Evolutionary conservation across 2,113 vertebrate genomes (phyloP).

Genomic region (Gymnogyps californianus): DNA sequence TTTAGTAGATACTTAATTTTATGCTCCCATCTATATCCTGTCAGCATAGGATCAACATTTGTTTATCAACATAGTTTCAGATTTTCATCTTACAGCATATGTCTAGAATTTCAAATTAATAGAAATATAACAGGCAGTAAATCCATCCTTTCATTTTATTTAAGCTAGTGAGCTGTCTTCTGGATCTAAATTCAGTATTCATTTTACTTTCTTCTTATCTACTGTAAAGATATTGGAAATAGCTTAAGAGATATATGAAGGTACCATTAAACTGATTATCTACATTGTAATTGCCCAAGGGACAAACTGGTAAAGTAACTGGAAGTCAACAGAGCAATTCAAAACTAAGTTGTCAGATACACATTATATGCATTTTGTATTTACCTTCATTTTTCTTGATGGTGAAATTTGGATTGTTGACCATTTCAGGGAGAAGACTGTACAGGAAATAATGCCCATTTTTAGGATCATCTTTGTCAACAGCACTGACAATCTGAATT

Average conservation of each 20-base stretch:
- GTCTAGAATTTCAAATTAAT: constrained; percentile 7
- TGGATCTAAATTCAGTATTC: background rate
- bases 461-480: constrained; percentile 94
- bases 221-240: background rate
- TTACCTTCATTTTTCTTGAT: constrained; percentile 96
- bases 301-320: background rate
- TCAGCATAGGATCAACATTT: background rate
- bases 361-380: background rate
- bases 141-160: background rate
- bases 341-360: background rate
- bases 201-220: constrained; percentile 18
- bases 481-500: constrained; percentile 93
- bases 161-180: background rate
- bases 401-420: constrained; percentile 96
- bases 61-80: background rate
- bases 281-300: background rate
- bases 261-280: background rate
- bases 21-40: constrained; percentile 14
- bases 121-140: background rate
- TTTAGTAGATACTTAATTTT: constrained; percentile 28
- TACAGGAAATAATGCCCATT: constrained; percentile 95
- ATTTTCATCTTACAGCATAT: background rate
- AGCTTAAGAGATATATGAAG: background rate
- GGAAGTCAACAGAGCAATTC: background rate
- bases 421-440: constrained; percentile 91